phyloP scores from a whole-genome alignment of 2,888 invertebrate genomes.

The Heteropelma amictum region DNA sequence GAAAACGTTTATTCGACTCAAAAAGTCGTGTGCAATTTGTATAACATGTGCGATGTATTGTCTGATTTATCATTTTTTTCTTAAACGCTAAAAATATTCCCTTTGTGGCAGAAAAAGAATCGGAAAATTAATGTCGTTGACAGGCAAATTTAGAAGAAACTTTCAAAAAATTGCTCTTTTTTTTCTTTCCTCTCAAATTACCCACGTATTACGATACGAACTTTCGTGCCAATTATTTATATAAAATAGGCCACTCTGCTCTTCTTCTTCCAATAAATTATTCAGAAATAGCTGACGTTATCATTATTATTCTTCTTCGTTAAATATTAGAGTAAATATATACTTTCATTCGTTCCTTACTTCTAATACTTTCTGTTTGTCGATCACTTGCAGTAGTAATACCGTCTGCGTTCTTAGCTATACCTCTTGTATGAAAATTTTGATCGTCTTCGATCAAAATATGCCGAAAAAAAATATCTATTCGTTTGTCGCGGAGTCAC shows the following conservation, averaged over 20 bases:
- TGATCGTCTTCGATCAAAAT: neutral
- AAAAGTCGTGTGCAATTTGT: conserved; percentile 53
- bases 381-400: conserved; percentile 52
- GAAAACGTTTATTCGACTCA: conserved; percentile 34
- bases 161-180: neutral
- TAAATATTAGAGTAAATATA: conserved; percentile 44
- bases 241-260: conserved; percentile 53
- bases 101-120: conserved; percentile 31
- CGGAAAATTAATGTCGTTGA: conserved; percentile 35
- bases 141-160: conserved; percentile 10
- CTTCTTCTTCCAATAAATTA: conserved; percentile 30
- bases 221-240: conserved; percentile 42
- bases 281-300: conserved; percentile 30
- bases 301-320: conserved; percentile 11
- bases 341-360: conserved; percentile 54
- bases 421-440: conserved; percentile 30
- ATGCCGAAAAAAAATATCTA: neutral
- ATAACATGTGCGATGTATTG: conserved; percentile 59
- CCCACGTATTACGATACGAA: conserved; percentile 34
- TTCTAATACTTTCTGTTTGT: conserved; percentile 52
- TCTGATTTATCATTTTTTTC: conserved; percentile 17
- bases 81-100: conserved; percentile 27
- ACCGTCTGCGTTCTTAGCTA: conserved; percentile 56
- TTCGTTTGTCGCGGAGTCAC: conserved; percentile 48
- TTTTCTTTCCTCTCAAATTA: neutral